Base-by-base conservation (phyloP, 2,797 vertebrate genomes). In the Pteronotus mesoamericanus region DNA sequence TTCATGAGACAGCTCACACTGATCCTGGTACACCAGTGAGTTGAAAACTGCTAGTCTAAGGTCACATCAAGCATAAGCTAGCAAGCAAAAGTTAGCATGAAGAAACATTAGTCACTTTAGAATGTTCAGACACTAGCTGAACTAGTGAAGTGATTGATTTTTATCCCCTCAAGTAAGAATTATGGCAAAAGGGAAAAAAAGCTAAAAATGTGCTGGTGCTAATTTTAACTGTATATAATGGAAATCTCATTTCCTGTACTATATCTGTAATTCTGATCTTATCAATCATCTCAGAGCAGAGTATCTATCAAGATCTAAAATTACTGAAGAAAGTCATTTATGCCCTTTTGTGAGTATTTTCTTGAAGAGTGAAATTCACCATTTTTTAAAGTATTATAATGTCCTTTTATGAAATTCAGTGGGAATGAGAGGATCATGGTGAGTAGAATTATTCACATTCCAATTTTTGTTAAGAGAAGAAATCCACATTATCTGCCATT, bases 191-290 rank as follows among this genome's bases (percentile, higher is more conserved):
- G 92, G 92, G 82, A 87, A 37, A 83, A 95, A 96, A 88, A 77
- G 85, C 80, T 96, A 97, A 92, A 97, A 94, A 95, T 94, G 75
- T 85, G 92, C 80, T 88, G 12, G 51, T 94, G 39, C 95, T 97
- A 97, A 97, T 97, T 97, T 97, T 97, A 97, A 94, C 91, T 32
- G 5, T 46, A 79, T 85, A 29, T 44, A 86, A 93, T 92, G 32
- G 91, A 96, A 96, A 94, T 89, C 90, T 97, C 95, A 96, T 97
- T 96, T 97, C 94, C 91, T 95, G 59, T 57, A 78, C 95, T 94
- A 86, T 94, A 94, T 91, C 68, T 95, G 15, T 96, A 94, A 97
- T 89, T 96, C 78, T 77, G 48, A 95, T 86, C 87, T 66, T 79
- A 96, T 96, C 95, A 90, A 91, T 97, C 96, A 96, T 75, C 66